A percentile compares a stretch with the other conserved stretches of the same genome.
phyloP scores from a whole-genome alignment of 2,113 vertebrate genomes.

The Aplodontia rufa region DNA sequence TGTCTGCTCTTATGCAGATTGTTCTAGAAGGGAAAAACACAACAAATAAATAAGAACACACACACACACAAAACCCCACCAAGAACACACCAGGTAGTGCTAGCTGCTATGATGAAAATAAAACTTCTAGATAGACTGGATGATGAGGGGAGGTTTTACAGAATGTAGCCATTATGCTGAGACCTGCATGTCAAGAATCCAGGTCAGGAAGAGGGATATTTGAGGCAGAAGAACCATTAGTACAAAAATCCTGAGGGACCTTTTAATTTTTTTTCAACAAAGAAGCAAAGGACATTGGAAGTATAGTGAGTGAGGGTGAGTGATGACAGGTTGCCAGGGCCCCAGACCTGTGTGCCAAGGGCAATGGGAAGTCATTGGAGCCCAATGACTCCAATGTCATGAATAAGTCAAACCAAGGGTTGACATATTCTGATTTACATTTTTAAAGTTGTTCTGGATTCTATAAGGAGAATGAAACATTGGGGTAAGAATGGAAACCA shows the following conservation, averaged over 20 bases:
- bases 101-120: neutral
- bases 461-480: neutral
- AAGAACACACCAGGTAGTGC: neutral
- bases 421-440: neutral
- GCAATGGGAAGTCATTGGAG: neutral
- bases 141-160: neutral
- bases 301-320: neutral
- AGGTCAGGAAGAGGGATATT: neutral
- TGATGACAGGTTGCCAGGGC: neutral
- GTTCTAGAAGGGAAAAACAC: neutral
- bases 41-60: neutral
- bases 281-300: neutral
- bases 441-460: neutral
- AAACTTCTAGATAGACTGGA: neutral
- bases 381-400: too few relatives aligned
- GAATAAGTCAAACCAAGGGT: neutral
- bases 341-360: neutral
- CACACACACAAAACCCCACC: too few relatives aligned
- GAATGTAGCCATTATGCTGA: neutral
- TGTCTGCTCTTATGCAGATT: neutral
- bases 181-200: neutral
- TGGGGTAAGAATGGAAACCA: neutral
- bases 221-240: neutral
- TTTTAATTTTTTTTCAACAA: slow-evolving; percentile 12
- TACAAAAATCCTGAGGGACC: neutral